phyloP scores from a whole-genome alignment of 2,888 invertebrate genomes.

The Dryomyza anilis region DNA sequence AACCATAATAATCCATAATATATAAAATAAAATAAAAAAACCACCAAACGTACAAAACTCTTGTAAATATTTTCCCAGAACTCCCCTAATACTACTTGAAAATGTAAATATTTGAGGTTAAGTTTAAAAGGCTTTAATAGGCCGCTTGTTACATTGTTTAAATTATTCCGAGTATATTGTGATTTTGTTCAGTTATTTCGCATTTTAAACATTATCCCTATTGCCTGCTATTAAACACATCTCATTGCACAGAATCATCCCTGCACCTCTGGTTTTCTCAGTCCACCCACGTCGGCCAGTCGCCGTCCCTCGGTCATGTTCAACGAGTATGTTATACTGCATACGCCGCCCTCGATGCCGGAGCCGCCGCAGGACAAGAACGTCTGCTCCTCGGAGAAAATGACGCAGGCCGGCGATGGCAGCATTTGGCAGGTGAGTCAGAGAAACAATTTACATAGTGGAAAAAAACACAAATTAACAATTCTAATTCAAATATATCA shows the following conservation, averaged over 20 bases:
- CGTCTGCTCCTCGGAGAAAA: conserved; percentile 84
- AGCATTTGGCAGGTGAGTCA: conserved; percentile 69
- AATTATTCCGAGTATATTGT: too few species aligned
- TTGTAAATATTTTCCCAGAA: conserved; percentile 30
- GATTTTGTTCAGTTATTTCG: too few species aligned
- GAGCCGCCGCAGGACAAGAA: conserved; percentile 62
- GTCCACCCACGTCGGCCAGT: conserved; percentile 72
- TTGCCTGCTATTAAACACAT: too few species aligned
- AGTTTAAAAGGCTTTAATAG: too few species aligned
- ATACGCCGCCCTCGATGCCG: conserved; percentile 64
- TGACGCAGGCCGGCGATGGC: conserved; percentile 83
- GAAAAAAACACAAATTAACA: neutral
- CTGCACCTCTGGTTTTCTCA: conserved; percentile 71
- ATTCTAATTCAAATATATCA: neutral
- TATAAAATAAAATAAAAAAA: conserved; percentile 21
- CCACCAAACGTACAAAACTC: conserved; percentile 25
- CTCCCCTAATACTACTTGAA: too few species aligned
- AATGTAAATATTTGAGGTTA: too few species aligned
- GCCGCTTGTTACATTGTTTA: too few species aligned
- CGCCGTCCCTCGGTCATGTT: conserved; percentile 88
- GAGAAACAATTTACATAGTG: neutral
- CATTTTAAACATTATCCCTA: too few species aligned
- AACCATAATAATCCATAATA: conserved; percentile 25
- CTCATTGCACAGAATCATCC: conserved; percentile 65
- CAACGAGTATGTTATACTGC: conserved; percentile 81